Evolutionary conservation across 1,140 invertebrate species (phyloP).

Genomic region (Drosophila lowei): DNA sequence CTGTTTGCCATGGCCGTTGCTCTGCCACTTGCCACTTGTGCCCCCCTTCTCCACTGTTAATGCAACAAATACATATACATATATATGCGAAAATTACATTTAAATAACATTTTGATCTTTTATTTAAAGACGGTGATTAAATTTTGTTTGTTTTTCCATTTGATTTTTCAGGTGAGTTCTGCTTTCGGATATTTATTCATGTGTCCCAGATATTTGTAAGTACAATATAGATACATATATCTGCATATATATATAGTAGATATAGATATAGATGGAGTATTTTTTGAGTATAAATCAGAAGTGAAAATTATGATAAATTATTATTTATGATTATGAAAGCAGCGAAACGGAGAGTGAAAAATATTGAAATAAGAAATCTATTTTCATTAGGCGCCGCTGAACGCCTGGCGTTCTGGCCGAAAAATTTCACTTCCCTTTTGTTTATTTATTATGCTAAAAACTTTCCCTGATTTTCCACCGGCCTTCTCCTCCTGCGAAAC

Average conservation of each 20-base stretch:
- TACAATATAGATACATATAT: constrained; percentile 52
- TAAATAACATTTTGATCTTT: constrained; percentile 59
- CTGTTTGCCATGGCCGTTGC: background rate
- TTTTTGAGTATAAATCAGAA: constrained; percentile 58
- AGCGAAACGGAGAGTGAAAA: constrained; percentile 31
- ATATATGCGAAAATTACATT: constrained; percentile 66
- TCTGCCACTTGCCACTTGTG: constrained; percentile 2
- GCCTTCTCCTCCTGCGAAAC: constrained; percentile 34
- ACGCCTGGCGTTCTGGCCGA: background rate
- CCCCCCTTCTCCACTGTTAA: constrained; percentile 13
- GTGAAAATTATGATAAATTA: constrained; percentile 75
- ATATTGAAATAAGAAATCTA: constrained; percentile 67
- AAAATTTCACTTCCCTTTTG: constrained; percentile 49
- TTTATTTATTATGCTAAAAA: constrained; percentile 79
- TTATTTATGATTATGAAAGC: constrained; percentile 11
- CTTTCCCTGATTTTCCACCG: too few relatives aligned
- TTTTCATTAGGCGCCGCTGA: constrained; percentile 58
- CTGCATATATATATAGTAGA: constrained; percentile 33
- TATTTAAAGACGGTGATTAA: constrained; percentile 39
- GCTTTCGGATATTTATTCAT: constrained; percentile 2
- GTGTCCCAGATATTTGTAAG: constrained; percentile 31
- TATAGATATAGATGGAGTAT: constrained; percentile 23
- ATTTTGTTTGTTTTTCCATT: constrained; percentile 34
- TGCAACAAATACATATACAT: constrained; percentile 20
- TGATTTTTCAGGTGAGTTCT: constrained; percentile 60